phyloP scores from a whole-genome alignment of 1,140 invertebrate genomes.

The Aphelenchoides besseyi region DNA sequence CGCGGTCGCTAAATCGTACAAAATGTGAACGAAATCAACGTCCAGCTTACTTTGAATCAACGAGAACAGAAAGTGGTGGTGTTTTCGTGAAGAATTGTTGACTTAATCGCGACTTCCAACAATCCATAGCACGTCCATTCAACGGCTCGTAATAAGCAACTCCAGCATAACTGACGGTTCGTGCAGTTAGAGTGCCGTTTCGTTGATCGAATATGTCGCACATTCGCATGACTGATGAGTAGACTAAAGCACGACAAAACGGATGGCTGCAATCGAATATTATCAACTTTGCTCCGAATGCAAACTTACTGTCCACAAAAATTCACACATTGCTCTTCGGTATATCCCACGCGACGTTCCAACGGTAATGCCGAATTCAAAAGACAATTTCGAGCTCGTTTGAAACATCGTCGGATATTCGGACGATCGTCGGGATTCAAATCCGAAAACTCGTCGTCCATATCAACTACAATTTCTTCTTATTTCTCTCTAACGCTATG shows the following conservation, averaged over 20 bases:
- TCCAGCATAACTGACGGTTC: conserved; percentile 23
- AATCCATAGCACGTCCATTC: conserved; percentile 14
- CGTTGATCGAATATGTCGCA: conserved; percentile 28
- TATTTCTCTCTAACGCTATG: background rate
- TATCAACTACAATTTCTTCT: conserved; percentile 8
- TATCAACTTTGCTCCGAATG: background rate
- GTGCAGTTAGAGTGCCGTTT: conserved; percentile 22
- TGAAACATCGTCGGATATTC: conserved; percentile 12
- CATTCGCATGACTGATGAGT: conserved; percentile 14
- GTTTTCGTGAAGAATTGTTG: conserved; percentile 7
- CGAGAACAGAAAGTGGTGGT: conserved; percentile 9
- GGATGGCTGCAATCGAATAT: conserved; percentile 23
- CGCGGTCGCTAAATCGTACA: too few species aligned
- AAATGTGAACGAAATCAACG: background rate
- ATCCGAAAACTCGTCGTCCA: conserved; percentile 25
- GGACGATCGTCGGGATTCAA: conserved; percentile 9
- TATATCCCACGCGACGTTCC: conserved; percentile 23
- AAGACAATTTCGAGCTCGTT: conserved; percentile 24
- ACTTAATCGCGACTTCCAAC: conserved; percentile 14
- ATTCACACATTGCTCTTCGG: conserved; percentile 23
- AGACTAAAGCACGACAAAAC: conserved; percentile 15
- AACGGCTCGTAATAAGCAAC: conserved; percentile 21
- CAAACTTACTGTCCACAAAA: conserved; percentile 34
- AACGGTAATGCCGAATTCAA: conserved; percentile 23
- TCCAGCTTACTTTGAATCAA: conserved; percentile 18